Conservation (phyloP, 1,140 invertebrate genomes). For the Eulimnadia texana region DNA sequence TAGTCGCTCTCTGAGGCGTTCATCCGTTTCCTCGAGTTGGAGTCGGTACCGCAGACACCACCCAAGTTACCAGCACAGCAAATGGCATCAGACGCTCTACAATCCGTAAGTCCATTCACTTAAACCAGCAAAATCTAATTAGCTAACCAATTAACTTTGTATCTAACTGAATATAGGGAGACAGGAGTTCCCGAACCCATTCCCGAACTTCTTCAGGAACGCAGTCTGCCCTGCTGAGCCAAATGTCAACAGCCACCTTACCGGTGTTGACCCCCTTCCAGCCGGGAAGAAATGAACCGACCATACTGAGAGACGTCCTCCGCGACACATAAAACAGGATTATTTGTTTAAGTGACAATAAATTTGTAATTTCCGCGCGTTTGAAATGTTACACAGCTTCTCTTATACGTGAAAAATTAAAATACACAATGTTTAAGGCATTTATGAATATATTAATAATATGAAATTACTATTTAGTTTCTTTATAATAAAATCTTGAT, state of each 20-base stretch:
- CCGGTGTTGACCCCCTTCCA: constrained; percentile 4
- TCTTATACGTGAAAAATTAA: no score
- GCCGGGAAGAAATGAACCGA: constrained; percentile 13
- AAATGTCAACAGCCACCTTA: not conserved
- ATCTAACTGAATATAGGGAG: not conserved
- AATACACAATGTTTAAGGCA: no score
- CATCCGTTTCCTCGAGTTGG: constrained; percentile 72
- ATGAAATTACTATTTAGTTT: no score
- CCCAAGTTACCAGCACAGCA: constrained; percentile 13
- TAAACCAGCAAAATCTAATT: not conserved
- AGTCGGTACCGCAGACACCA: constrained; percentile 51
- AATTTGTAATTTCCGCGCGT: no score
- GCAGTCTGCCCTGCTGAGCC: not conserved
- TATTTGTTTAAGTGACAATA: no score
- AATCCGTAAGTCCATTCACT: not conserved
- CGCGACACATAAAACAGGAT: constrained; percentile 4
- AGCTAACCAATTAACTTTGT: not conserved
- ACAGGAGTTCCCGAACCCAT: not conserved
- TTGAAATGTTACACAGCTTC: no score
- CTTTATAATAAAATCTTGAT: no score
- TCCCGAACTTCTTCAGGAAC: not conserved
- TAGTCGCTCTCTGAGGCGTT: constrained; percentile 68
- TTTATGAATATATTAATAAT: no score
- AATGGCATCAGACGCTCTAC: constrained; percentile 7
- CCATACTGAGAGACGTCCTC: constrained; percentile 10